phyloP scores from a whole-genome alignment of 1,140 invertebrate genomes.

The Drosophila pachea region DNA sequence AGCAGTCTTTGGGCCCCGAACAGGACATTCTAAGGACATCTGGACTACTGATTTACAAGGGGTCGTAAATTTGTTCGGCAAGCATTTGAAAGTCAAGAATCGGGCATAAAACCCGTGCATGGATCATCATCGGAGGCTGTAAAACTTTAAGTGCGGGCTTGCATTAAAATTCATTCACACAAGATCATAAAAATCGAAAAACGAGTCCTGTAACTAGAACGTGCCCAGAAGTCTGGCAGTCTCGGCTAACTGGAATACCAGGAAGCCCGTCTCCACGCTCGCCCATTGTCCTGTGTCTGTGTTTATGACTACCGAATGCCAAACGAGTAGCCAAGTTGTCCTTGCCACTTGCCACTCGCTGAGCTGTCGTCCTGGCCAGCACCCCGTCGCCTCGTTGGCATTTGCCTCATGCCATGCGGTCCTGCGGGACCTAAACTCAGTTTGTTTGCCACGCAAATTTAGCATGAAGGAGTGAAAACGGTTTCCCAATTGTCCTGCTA shows the following conservation, averaged over 20 bases:
- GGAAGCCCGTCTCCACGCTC: conserved; percentile 1
- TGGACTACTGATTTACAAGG: conserved; percentile 32
- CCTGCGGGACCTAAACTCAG: conserved; percentile 29
- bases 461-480: conserved; percentile 63
- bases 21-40: background rate
- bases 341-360: conserved; percentile 39
- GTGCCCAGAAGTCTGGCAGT: conserved; percentile 19
- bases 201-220: conserved; percentile 21
- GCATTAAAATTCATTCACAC: conserved; percentile 34
- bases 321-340: conserved; percentile 33
- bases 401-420: conserved; percentile 38
- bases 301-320: conserved; percentile 56
- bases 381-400: conserved; percentile 19
- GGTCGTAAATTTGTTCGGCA: conserved; percentile 41
- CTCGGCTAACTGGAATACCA: conserved; percentile 10
- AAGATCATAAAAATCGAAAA: conserved; percentile 30
- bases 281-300: conserved; percentile 22
- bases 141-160: conserved; percentile 37
- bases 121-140: conserved; percentile 35
- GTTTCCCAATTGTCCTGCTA: conserved; percentile 34
- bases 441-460: conserved; percentile 45
- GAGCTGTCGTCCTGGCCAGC: conserved; percentile 30
- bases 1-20: conserved; percentile 20
- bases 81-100: conserved; percentile 16
- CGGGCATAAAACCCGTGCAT: conserved; percentile 12